Percentiles rank a stretch among this genome's conserved stretches.
Conservation (phyloP, 2,888 invertebrate species). For the Nowickia ferox region DNA sequence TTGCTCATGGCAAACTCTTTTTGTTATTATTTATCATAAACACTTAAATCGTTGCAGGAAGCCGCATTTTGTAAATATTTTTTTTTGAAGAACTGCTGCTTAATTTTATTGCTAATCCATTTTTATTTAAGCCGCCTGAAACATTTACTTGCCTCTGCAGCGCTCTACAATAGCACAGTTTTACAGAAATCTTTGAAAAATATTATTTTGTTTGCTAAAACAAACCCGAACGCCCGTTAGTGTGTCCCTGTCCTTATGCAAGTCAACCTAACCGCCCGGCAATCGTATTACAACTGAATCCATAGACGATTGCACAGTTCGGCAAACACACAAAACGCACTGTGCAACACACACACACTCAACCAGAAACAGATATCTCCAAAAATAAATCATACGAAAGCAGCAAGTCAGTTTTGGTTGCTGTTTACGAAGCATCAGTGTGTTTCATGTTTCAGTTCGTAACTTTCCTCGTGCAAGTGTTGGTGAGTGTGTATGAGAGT, state of each 20-base stretch:
- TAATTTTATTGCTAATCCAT: conserved; percentile 1
- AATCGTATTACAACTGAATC: conserved; percentile 77
- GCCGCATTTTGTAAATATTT: not conserved
- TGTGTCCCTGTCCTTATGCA: conserved; percentile 50
- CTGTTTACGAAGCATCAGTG: conserved; percentile 40
- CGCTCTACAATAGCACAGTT: not conserved
- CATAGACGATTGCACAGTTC: conserved; percentile 69
- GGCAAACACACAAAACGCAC: conserved; percentile 64
- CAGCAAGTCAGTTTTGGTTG: conserved; percentile 20
- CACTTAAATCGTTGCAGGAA: conserved; percentile 11
- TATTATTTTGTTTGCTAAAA: conserved; percentile 41
- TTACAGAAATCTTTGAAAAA: not conserved
- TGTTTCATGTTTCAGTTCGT: conserved; percentile 50
- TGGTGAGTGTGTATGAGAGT: conserved; percentile 26
- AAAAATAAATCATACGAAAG: conserved; percentile 54
- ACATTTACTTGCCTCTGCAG: not conserved
- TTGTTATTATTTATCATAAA: not conserved
- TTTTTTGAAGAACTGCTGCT: not conserved
- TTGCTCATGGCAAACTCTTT: too few species aligned
- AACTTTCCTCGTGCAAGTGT: not conserved
- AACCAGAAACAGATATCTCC: conserved; percentile 26
- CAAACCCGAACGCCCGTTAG: conserved; percentile 50
- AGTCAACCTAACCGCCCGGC: conserved; percentile 78
- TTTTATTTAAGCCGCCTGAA: not conserved
- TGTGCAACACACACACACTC: conserved; percentile 24